Evolutionary conservation across 1,140 invertebrate species (phyloP).

Genomic region (Episyrphus balteatus): DNA sequence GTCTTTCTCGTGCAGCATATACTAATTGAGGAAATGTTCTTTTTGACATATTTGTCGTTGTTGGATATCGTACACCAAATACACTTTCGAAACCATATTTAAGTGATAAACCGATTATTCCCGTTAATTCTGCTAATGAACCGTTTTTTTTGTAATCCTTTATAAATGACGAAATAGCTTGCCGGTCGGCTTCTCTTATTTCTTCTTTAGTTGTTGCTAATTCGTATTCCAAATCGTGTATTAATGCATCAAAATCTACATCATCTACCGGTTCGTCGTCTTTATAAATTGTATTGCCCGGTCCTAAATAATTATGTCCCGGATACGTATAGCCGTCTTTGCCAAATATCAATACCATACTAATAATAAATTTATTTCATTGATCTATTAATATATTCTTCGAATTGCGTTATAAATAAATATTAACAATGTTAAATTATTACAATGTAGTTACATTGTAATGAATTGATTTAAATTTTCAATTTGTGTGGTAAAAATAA

Average conservation of each 20-base stretch:
- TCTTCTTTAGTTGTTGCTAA: background rate
- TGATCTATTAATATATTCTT: too few relatives aligned
- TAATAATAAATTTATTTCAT: too few relatives aligned
- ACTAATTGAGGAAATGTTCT: slow-evolving; percentile 4
- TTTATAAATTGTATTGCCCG: too few relatives aligned
- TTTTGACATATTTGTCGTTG: slow-evolving; percentile 1
- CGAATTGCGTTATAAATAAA: too few relatives aligned
- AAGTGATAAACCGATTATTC: slow-evolving; percentile 2
- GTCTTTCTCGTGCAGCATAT: slow-evolving; percentile 5
- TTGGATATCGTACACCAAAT: slow-evolving; percentile 5
- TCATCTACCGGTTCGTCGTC: background rate
- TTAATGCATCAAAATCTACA: background rate
- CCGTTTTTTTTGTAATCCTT: background rate
- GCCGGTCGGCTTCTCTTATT: background rate
- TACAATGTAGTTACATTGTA: too few relatives aligned
- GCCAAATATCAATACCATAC: too few relatives aligned
- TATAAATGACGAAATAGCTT: background rate
- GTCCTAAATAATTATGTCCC: background rate
- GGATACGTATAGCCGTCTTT: too few relatives aligned
- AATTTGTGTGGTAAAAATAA: too few relatives aligned
- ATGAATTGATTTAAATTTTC: too few relatives aligned
- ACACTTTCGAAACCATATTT: slow-evolving; percentile 7
- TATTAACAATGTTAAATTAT: too few relatives aligned
- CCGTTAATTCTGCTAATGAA: slow-evolving; percentile 5
- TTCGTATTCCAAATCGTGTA: too few relatives aligned